Base-by-base conservation (phyloP, 2,797 vertebrate species). In the Siniperca undulata region DNA sequence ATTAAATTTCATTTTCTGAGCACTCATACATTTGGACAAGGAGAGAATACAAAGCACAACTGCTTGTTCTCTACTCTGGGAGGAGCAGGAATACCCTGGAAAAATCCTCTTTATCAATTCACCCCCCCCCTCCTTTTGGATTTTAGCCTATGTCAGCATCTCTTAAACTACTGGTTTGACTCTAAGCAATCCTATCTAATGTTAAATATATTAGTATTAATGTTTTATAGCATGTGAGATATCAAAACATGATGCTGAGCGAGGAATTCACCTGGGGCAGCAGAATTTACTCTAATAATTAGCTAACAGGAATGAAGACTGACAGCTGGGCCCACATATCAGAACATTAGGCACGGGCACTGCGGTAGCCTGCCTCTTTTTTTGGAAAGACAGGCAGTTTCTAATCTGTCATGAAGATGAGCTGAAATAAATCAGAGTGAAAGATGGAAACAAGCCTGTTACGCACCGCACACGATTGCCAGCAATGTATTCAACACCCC, bases 1-100 rank as follows among this genome's bases (percentile, higher is more conserved):
- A 91, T 94, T 94, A 94, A 88, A 94, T 92, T 90, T 87, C 69
- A 88, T 93, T 94, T 91, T 89, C 85, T 56, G 85, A 89, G 88
- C 81, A 78, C 83, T 88, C 71, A 62, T 76, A 84, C 79, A 77
- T 88, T 88, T 86, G 85, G 87, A 94, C 84, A 93, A 2, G 9
- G 78, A 30, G 61, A 88, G 91, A 91, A 92, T 91, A 91, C 82
- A 56, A 85, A 91, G 86, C 82, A 78, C 70, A 78, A 67, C 22
- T 71, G 62, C 78, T 75, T 77, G 44, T 77, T 86, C 79, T 62
- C 17, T 40, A 19, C 44, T 56, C 13, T 40, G 27, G 14, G 50
- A 80, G 66, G 44, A 65, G 44, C 19, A 48, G 42, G 75, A 65
- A 74, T 48, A 68, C 64, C 65, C 64, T 59, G 68, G 60, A 87